Percentiles rank a stretch among this genome's conserved stretches.
Evolutionary conservation across 2,888 invertebrate species (phyloP).

Genomic region (Mylabris sibirica): DNA sequence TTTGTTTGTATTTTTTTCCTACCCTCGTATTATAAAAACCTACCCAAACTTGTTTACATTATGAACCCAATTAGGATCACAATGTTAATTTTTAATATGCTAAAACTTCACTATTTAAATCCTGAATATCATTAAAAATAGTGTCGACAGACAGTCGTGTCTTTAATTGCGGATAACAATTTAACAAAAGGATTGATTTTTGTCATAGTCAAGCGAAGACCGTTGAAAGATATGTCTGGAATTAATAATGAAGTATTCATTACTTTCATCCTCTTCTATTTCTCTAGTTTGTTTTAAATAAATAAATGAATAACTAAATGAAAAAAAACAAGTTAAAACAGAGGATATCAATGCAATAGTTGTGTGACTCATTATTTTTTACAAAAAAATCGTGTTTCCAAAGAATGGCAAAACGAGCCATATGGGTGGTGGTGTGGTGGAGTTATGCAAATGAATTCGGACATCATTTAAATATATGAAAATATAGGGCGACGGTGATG

Average conservation of each 20-base stretch:
- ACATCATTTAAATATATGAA: conserved; percentile 57
- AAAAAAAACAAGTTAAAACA: too few species aligned
- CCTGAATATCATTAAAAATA: conserved; percentile 1
- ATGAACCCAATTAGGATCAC: conserved; percentile 27
- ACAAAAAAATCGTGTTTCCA: conserved; percentile 31
- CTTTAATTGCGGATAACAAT: not conserved
- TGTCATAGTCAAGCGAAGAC: not conserved
- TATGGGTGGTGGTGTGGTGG: conserved; percentile 52
- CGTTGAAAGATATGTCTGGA: not conserved
- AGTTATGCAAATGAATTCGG: conserved; percentile 53
- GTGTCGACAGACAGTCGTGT: not conserved
- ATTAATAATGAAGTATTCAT: not conserved
- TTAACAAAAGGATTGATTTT: not conserved
- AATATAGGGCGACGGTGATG: conserved; percentile 54
- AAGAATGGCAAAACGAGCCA: conserved; percentile 49
- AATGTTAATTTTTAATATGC: conserved; percentile 28
- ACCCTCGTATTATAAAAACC: conserved; percentile 18
- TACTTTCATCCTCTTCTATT: not conserved
- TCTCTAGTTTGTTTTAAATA: not conserved
- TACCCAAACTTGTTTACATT: conserved; percentile 29
- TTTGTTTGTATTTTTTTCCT: conserved; percentile 26
- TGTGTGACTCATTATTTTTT: conserved; percentile 11
- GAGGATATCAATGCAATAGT: too few species aligned
- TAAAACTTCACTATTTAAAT: not conserved
- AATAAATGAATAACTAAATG: too few species aligned